Conservation (phyloP, 2,888 invertebrate genomes). For the Aporophyla lueneburgensis region DNA sequence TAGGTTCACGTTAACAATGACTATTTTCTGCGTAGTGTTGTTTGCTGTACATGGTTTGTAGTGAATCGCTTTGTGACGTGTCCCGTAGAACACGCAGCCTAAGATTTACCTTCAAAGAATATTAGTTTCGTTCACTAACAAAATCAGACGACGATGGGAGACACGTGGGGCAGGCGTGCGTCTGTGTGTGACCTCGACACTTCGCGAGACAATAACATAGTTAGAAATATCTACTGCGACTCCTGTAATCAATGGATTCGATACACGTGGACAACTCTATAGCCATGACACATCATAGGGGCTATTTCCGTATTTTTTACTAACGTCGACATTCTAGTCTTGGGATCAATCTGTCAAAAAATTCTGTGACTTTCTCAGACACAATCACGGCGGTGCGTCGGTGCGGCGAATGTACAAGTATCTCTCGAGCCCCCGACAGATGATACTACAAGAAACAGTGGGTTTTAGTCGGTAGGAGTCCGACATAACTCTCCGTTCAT, state of each 20-base stretch:
- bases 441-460: too few relatives aligned
- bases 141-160: conserved; percentile 93
- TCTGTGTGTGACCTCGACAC: conserved; percentile 97
- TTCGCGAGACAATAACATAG: conserved; percentile 96
- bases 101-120: not conserved
- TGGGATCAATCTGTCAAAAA: not conserved
- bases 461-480: too few relatives aligned
- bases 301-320: not conserved
- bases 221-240: conserved; percentile 89
- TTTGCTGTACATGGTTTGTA: not conserved
- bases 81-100: not conserved
- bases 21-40: not conserved
- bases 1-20: too few relatives aligned
- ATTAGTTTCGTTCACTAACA: conserved; percentile 88
- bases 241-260: conserved; percentile 85
- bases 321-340: not conserved
- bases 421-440: too few relatives aligned
- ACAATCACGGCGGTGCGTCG: too few relatives aligned
- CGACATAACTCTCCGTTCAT: too few relatives aligned
- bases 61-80: not conserved
- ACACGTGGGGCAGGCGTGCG: conserved; percentile 95
- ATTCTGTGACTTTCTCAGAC: too few relatives aligned
- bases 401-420: too few relatives aligned
- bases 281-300: not conserved
- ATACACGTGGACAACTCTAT: not conserved